Base-by-base conservation (phyloP, 2,113 vertebrate genomes). In the Lathamus discolor region DNA sequence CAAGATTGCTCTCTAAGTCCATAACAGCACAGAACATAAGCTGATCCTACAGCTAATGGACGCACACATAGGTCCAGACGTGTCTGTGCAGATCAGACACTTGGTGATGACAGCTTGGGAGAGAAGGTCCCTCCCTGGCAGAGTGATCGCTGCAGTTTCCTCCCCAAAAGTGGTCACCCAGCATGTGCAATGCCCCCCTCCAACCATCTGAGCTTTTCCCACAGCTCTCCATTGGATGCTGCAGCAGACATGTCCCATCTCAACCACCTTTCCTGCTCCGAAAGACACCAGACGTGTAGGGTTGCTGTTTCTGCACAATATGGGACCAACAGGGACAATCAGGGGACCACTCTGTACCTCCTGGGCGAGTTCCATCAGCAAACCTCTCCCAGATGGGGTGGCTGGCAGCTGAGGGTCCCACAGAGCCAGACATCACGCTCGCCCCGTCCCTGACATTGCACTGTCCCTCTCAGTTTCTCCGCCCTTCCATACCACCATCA, bases 11-110 rank as follows among this genome's bases (percentile, higher is more conserved):
- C 91, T 93, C 75, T 52, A 92, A 95, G 81, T 86, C 87, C 93
- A 46, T 94, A 97, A 96, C 91, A 92, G 67, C 86, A 92, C 59
- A 74, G 73, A 95, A 72, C 76, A 90, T 77, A 90, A 94, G 91
- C 81, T 94, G 88, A 94, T 81, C 95, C 91, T 72, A 74, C 75
- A 91, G 73, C 78, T 78, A 80, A 85, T 35, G 66, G 69, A 52
- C 3, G 16, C 31, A 52, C 49, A 59, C 0, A 1, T 57, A 55
- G 69, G 35, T 68, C 57, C 29, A 19, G 54, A 87, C 0, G 1
- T 61, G 39, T 48, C 83, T n/a, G 66, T 29, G 79, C 35, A n/a
- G 51, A 79, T 28, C 57, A 73, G 52, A 57, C 35, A 15, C 18
- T 5, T 4, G 10, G 75, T 61, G 55, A 35, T 2, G 13, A 72